Conservation (phyloP, 2,888 invertebrate species). For the Lasioglossum marginatum region DNA sequence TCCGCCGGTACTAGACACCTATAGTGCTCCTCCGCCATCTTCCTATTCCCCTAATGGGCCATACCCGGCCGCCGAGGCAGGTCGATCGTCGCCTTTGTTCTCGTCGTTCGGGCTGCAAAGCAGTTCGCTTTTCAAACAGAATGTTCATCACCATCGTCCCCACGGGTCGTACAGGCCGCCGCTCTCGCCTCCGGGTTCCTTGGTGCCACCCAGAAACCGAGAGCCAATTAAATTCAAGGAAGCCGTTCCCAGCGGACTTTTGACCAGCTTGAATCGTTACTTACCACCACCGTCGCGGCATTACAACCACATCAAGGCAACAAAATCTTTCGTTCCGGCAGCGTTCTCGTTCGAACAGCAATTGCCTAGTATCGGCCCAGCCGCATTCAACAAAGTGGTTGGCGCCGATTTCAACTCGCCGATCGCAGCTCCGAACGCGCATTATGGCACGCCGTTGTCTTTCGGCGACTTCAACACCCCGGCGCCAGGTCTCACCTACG, state of each 20-base stretch:
- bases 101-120: conserved; percentile 72
- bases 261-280: conserved; percentile 86
- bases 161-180: conserved; percentile 66
- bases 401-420: conserved; percentile 64
- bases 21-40: conserved; percentile 76
- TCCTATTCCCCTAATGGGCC: conserved; percentile 81
- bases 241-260: conserved; percentile 89
- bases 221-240: conserved; percentile 90
- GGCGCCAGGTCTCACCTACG: conserved; percentile 80
- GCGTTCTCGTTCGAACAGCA: conserved; percentile 74
- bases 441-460: conserved; percentile 81
- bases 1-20: conserved; percentile 69
- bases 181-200: conserved; percentile 69
- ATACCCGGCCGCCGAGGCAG: conserved; percentile 82
- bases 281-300: conserved; percentile 57
- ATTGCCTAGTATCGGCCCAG: conserved; percentile 72
- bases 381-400: conserved; percentile 73
- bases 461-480: conserved; percentile 82
- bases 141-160: conserved; percentile 61
- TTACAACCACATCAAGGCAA: conserved; percentile 65
- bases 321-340: conserved; percentile 75
- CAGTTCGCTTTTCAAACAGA: conserved; percentile 81
- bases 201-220: conserved; percentile 78
- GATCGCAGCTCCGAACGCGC: conserved; percentile 80
- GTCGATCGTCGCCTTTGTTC: conserved; percentile 83